Conservation (phyloP, 2,113 vertebrate species). For the Candoia aspera region DNA sequence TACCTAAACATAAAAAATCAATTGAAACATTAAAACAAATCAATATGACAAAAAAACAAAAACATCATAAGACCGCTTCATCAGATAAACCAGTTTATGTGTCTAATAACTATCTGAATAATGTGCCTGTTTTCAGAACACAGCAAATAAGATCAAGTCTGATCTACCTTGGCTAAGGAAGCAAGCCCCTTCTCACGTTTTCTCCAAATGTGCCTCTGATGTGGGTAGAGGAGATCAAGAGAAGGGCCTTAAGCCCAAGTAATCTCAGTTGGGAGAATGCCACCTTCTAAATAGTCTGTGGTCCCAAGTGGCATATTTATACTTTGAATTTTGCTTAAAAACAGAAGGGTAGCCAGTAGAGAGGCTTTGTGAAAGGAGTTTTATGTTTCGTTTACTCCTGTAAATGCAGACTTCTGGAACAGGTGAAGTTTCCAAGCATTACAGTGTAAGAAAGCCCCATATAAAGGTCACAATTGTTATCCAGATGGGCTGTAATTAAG, state of each 20-base stretch:
- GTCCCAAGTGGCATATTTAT: background rate
- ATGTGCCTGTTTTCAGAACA: background rate
- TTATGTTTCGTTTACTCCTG: background rate
- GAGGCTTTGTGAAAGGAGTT: background rate
- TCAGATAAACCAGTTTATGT: background rate
- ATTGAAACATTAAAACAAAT: background rate
- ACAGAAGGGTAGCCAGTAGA: background rate
- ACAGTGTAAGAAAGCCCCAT: background rate
- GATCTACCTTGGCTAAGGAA: background rate
- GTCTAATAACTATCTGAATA: background rate
- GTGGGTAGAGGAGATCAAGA: background rate
- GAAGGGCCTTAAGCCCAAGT: background rate
- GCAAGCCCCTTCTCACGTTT: background rate
- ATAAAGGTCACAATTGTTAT: background rate
- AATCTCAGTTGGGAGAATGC: background rate
- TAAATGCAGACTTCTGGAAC: background rate
- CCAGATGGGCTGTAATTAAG: background rate
- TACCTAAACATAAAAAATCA: background rate
- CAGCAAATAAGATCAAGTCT: background rate
- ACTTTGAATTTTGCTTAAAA: background rate
- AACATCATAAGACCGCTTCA: background rate
- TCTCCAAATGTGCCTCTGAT: background rate
- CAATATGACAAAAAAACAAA: background rate
- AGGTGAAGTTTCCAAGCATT: background rate
- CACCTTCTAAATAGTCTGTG: background rate